Evolutionary conservation across 92 coral and sea anemone species (phyloP).

Genomic region (Paragorgia papillata): DNA sequence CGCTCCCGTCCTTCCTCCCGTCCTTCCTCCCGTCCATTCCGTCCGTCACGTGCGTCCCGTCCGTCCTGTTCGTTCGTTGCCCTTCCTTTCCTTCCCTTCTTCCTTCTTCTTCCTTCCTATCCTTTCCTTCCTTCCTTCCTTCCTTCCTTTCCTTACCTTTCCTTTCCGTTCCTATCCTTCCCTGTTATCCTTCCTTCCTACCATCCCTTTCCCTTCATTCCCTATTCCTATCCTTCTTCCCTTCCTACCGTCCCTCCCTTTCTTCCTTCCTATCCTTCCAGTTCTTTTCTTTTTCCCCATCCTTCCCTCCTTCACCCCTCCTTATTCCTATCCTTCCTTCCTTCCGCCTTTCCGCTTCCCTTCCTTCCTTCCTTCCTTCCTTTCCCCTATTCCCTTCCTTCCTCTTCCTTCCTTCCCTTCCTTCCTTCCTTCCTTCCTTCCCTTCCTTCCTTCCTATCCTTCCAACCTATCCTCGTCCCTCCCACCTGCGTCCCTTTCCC

Average conservation of each 20-base stretch:
- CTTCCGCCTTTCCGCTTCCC: too few relatives aligned
- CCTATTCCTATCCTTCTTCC: background rate
- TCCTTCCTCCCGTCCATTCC: background rate
- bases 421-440: too few relatives aligned
- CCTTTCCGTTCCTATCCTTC: background rate
- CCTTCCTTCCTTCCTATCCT: too few relatives aligned
- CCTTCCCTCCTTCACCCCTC: background rate
- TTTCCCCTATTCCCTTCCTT: too few relatives aligned
- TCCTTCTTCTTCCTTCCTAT: too few relatives aligned
- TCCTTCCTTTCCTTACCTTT: background rate
- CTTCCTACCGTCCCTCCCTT: background rate
- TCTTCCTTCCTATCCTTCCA: background rate
- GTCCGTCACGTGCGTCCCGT: background rate
- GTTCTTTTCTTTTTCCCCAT: background rate
- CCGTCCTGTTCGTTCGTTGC: background rate
- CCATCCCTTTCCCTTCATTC: background rate
- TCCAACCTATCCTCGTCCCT: too few relatives aligned
- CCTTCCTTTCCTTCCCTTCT: background rate
- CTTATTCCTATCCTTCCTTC: background rate
- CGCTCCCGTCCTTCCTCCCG: background rate
- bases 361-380: too few relatives aligned
- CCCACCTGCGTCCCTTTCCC: too few relatives aligned
- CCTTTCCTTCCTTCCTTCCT: background rate
- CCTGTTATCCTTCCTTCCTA: background rate
- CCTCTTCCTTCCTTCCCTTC: too few relatives aligned